Conservation (phyloP, 2,797 vertebrate species). For the Potorous gilbertii region DNA sequence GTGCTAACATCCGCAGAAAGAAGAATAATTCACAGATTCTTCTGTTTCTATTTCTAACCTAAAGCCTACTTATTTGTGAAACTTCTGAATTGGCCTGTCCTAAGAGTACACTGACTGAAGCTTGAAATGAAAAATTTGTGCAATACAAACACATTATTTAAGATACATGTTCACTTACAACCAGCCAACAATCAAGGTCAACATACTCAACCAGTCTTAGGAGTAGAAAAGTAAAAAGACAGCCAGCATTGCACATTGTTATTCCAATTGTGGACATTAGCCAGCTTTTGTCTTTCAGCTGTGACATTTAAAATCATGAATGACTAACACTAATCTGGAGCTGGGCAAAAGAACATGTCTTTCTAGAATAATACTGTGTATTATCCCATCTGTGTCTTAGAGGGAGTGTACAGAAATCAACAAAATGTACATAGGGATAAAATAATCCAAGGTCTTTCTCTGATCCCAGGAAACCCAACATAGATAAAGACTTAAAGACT, state of each 20-base stretch:
- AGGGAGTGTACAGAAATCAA: background rate
- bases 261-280: background rate
- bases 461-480: constrained; percentile 12
- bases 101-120: background rate
- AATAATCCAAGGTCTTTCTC: constrained; percentile 1
- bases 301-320: background rate
- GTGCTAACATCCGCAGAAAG: background rate
- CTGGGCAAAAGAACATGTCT: background rate
- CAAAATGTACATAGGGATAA: background rate
- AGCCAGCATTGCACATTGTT: background rate
- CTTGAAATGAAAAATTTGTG: background rate
- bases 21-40: background rate
- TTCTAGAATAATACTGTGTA: background rate
- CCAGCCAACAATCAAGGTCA: background rate
- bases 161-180: background rate
- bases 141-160: background rate
- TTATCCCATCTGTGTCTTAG: background rate
- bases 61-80: background rate
- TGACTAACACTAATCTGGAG: background rate
- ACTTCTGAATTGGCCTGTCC: background rate
- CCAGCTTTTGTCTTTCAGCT: background rate
- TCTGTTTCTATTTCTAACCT: background rate
- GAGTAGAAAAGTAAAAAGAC: background rate
- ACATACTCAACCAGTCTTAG: background rate
- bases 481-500: constrained; percentile 8